phyloP scores from a whole-genome alignment of 2,113 vertebrate species.

The Patagioenas fasciata region DNA sequence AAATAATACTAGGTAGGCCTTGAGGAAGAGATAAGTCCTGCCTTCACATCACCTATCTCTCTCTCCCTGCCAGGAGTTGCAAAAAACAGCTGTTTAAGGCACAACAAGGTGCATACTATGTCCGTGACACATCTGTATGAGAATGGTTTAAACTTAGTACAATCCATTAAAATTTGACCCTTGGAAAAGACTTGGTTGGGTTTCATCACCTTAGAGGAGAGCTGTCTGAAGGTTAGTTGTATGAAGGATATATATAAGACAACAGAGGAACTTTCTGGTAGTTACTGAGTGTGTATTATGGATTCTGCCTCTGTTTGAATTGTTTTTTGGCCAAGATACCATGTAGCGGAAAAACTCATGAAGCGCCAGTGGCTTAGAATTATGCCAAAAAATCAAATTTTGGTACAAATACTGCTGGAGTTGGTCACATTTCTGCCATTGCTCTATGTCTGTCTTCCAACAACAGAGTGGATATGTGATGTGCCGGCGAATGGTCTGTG shows the following conservation, averaged over 20 bases:
- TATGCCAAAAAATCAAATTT: background rate
- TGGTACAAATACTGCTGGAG: background rate
- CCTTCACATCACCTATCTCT: too few species aligned
- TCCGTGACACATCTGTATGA: background rate
- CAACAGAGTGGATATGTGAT: conserved; percentile 89
- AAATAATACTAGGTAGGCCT: too few species aligned
- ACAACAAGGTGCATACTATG: too few species aligned
- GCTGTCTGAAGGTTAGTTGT: background rate
- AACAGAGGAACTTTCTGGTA: background rate
- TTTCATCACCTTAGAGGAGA: background rate
- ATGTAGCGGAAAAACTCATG: background rate
- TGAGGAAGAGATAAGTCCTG: too few species aligned
- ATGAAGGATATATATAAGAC: background rate
- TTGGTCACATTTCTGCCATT: background rate
- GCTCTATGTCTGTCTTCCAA: background rate
- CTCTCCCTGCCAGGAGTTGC: too few species aligned
- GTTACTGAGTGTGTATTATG: background rate
- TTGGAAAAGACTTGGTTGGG: background rate
- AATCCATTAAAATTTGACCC: background rate
- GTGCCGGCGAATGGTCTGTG: conserved; percentile 97
- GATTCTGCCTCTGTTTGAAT: background rate
- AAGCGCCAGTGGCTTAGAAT: background rate
- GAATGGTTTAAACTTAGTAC: background rate
- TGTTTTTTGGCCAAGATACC: background rate
- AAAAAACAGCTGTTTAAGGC: too few species aligned